Conservation (phyloP, 2,797 vertebrate species). For the Lutjanus campechanus region DNA sequence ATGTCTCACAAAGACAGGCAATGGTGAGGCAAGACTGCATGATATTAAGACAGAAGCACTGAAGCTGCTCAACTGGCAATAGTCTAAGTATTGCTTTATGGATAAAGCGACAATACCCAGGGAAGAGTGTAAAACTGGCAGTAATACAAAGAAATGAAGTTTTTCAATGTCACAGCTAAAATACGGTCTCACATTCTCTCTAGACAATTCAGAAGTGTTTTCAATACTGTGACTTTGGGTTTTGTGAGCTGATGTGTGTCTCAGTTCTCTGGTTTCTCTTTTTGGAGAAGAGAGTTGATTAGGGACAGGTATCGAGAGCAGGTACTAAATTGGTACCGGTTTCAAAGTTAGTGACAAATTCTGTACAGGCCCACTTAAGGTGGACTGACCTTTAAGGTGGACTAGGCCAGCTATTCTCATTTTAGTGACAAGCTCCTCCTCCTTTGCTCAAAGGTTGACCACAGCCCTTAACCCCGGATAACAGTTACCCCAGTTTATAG, state of each 20-base stretch:
- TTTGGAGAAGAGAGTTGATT: neutral
- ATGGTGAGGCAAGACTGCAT: constrained; percentile 10
- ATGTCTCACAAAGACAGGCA: constrained; percentile 17
- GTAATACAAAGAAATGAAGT: constrained; percentile 18
- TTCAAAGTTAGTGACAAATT: too few relatives aligned
- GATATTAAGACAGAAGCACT: constrained; percentile 6
- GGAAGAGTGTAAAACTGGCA: constrained; percentile 16
- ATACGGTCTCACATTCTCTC: neutral
- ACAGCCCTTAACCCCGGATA: too few relatives aligned
- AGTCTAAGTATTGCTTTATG: constrained; percentile 7
- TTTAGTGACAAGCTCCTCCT: too few relatives aligned
- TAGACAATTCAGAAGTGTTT: neutral
- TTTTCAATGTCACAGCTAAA: constrained; percentile 25
- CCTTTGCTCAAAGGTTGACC: too few relatives aligned
- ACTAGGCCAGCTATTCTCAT: too few relatives aligned
- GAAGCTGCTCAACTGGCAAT: constrained; percentile 9
- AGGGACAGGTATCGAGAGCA: too few relatives aligned
- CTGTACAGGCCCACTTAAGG: too few relatives aligned
- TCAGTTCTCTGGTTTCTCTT: constrained; percentile 2
- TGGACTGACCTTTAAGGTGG: too few relatives aligned
- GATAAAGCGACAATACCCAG: constrained; percentile 21
- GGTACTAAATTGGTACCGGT: too few relatives aligned
- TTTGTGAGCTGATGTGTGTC: neutral
- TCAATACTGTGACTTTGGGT: constrained; percentile 19
- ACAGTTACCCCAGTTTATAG: too few relatives aligned